Conservation (phyloP, 1,140 invertebrate genomes). For the Amphibalanus amphitrite region DNA sequence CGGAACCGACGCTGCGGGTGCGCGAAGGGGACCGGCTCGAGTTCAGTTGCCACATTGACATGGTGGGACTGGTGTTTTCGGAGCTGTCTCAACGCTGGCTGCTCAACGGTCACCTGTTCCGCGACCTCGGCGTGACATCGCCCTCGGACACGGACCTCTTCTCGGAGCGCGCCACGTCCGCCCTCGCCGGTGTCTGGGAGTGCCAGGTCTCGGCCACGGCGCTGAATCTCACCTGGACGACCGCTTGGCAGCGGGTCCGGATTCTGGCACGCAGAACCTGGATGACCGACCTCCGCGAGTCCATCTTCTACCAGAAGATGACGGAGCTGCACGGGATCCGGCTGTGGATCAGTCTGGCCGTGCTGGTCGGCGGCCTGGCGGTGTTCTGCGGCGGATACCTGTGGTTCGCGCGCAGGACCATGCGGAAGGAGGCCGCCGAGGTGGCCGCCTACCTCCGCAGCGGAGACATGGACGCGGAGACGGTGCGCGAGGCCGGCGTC, state of each 20-base stretch:
- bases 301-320: constrained; percentile 3
- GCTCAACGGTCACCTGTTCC: neutral
- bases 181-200: neutral
- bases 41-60: neutral
- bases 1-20: neutral
- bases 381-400: neutral
- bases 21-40: neutral
- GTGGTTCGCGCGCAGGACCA: neutral
- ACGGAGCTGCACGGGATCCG: neutral
- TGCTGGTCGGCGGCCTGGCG: neutral
- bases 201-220: neutral
- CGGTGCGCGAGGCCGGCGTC: neutral
- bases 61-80: neutral
- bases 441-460: neutral
- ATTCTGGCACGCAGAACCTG: neutral
- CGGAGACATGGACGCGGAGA: neutral
- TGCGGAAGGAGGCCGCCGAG: neutral
- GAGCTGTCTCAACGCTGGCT: constrained; percentile 1
- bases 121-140: neutral
- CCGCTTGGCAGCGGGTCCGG: neutral
- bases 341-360: neutral
- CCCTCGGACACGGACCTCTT: neutral
- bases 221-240: neutral
- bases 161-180: neutral
- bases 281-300: neutral